Base-by-base conservation (phyloP, 2,113 vertebrate species). In the Eidolon helvum region DNA sequence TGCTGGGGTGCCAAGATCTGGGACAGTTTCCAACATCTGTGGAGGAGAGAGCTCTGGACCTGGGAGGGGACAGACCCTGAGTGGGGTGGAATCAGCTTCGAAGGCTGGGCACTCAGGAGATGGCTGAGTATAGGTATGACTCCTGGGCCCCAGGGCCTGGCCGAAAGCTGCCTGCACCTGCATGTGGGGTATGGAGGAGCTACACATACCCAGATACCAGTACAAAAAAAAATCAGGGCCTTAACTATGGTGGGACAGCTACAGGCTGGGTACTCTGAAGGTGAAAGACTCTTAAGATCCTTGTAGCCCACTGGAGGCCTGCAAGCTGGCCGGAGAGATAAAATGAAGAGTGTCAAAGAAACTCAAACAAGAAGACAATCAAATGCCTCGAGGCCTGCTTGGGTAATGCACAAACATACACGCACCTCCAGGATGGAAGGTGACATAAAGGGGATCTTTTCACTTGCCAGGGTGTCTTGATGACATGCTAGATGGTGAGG, bases 121-220 rank as follows among this genome's bases (percentile, higher is more conserved):
- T 22, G 63, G 55, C 10, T 43, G n/a, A 57, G 22, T 16, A 48
- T 43, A 11, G 71, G 53, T 16, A 71, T 63, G n/a, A 16, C 35
- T 75, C 69, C 57, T 43, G 28, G 50, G 55, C 18, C 30, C 10
- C 40, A 35, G 71, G 57, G 45, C 9, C 43, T 50, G n/a, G 69
- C 43, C 18, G 45, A 28, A 3, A 12, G 63, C 63, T 35, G 40
- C 33, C 84, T 59, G 33, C 11, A 33, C 3, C 33, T 75, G 55
- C 30, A 16, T 0, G 0, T 57, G 35, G 5, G 3, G 16, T 19
- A 16, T 0, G 40, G 55, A 24, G 12, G 10, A n/a, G 35, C 26
- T 63, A 28, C 30, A 50, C 18, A 40, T 15, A 14, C 43, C 14
- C 24, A 1, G 0, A 7, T 9, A 38, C 0, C 2, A 24, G 30